A percentile compares a stretch with the other conserved stretches of the same genome.
Evolutionary conservation across 1,140 invertebrate genomes (phyloP).

Genomic region (Aricia agestis): DNA sequence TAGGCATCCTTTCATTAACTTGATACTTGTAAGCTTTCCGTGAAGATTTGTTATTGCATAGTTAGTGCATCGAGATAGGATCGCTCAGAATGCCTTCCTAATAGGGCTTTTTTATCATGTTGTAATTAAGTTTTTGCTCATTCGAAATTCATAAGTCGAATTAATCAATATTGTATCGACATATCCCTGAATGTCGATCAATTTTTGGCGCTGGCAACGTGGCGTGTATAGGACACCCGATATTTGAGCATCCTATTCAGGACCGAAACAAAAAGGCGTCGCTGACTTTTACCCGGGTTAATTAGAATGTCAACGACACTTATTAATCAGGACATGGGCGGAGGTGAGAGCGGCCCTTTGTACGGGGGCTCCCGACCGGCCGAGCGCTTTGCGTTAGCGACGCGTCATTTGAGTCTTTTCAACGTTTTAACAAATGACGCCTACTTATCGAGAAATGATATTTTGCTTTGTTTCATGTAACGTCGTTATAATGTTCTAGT

Average conservation of each 20-base stretch:
- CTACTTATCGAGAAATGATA: slow-evolving; percentile 6
- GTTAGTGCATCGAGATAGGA: neutral
- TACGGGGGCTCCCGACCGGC: slow-evolving; percentile 27
- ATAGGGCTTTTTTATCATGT: neutral
- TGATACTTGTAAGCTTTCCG: too few relatives aligned
- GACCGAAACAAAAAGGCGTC: slow-evolving; percentile 47
- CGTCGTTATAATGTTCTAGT: neutral
- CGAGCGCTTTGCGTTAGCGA: slow-evolving; percentile 24
- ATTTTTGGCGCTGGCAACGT: slow-evolving; percentile 6
- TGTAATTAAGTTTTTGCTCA: too few relatives aligned
- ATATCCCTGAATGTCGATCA: neutral
- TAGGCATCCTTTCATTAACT: too few relatives aligned
- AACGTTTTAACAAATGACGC: slow-evolving; percentile 13
- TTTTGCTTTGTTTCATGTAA: slow-evolving; percentile 2
- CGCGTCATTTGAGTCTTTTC: slow-evolving; percentile 31
- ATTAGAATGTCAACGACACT: slow-evolving; percentile 69
- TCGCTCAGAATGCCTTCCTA: neutral
- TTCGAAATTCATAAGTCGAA: neutral
- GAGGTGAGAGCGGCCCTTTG: slow-evolving; percentile 25
- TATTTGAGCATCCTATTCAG: slow-evolving; percentile 49
- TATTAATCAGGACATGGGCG: slow-evolving; percentile 61
- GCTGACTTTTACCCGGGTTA: slow-evolving; percentile 64
- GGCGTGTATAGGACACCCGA: slow-evolving; percentile 5
- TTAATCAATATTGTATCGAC: neutral
- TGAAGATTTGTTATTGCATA: too few relatives aligned